Base-by-base conservation (phyloP, 2,797 vertebrate genomes). In the Diglossa cyanea region DNA sequence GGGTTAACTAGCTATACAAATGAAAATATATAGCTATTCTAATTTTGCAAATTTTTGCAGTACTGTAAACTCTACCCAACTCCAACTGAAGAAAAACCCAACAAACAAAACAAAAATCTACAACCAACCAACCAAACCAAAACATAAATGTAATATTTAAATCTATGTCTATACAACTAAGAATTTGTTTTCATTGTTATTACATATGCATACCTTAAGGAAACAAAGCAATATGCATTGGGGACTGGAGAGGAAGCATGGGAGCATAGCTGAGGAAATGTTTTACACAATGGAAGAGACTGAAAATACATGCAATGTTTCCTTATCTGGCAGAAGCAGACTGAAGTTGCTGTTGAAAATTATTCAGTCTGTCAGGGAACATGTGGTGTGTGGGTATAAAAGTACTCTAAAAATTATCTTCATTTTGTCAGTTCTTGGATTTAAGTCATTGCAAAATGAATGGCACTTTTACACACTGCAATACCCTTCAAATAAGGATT, bases 301-400 rank as follows among this genome's bases (percentile, higher is more conserved):
- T 50, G 54, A 82, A 75, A 66, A 40, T 57, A 13, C 13, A 17
- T 33, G 23, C 42, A 33, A 3, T 37, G 0, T 75, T 85, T 93
- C 21, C 62, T 95, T 93, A 79, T 90, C 78, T 77, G 31, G 44
- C 53, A 65, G 72, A 70, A 85, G 28, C 81, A 95, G 67, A 53
- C 31, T 62, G 31, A 91, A 70, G 12, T 40, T 73, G 25, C 40
- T 76, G 66, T 60, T 73, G 25, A 94, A 91, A 82, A 70, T 91
- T 82, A 79, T 93, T 85, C 79, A 73, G 5, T 76, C 78, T 73
- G n/a, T 7, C 25, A 66, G 33, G 12, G 25, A 75, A 92, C 68
- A 57, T 81, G 26, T 48, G 24, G 11, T 67, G 10, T 77, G 25
- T 53, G 25, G 10, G n/a, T 82, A 63, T 61, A 77, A 63, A 80